Conservation (phyloP, 2,797 vertebrate genomes). For the Trachops cirrhosus region DNA sequence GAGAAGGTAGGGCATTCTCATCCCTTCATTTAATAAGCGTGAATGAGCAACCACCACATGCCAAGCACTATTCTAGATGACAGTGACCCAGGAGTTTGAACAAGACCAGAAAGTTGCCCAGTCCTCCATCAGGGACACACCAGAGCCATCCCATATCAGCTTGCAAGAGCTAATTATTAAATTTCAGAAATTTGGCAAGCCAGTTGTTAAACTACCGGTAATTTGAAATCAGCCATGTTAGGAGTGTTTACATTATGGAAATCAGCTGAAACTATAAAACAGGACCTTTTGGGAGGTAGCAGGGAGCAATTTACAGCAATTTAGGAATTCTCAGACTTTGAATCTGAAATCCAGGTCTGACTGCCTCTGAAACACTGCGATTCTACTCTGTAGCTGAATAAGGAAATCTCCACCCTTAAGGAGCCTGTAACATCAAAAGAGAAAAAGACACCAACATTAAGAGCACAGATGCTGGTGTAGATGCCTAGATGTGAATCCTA, state of each 20-base stretch:
- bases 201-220: not conserved
- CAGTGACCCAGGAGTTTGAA: not conserved
- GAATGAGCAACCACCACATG: not conserved
- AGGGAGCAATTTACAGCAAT: not conserved
- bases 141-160: not conserved
- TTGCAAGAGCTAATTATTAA: not conserved
- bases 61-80: not conserved
- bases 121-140: not conserved
- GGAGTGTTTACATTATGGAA: not conserved
- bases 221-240: not conserved
- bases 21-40: not conserved
- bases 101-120: not conserved
- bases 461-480: not conserved
- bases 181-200: not conserved
- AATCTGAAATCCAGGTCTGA: not conserved
- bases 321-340: not conserved
- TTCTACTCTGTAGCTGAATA: not conserved
- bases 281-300: not conserved
- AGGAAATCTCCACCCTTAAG: not conserved
- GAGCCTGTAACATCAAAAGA: not conserved
- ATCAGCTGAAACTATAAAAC: not conserved
- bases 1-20: not conserved
- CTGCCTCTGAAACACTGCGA: not conserved
- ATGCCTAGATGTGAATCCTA: not conserved
- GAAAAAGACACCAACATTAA: not conserved